Evolutionary conservation across 2,888 invertebrate genomes (phyloP).

Genomic region (Campopleginae sp.): DNA sequence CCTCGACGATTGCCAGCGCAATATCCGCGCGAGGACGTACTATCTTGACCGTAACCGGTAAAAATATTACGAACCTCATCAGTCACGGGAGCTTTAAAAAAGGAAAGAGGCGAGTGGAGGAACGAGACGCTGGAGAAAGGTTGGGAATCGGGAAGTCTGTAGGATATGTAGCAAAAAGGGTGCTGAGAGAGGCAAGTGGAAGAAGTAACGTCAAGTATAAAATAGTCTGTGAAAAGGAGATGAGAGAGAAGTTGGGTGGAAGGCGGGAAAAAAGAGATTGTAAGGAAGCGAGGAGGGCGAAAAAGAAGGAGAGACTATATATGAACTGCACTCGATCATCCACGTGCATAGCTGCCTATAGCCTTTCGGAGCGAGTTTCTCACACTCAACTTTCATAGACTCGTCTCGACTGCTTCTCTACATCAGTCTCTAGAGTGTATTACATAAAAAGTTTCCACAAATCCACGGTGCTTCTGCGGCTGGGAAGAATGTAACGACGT

Average conservation of each 20-base stretch:
- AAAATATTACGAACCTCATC: slow-evolving; percentile 71
- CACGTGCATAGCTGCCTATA: slow-evolving; percentile 57
- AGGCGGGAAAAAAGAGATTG: slow-evolving; percentile 13
- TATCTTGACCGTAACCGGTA: slow-evolving; percentile 69
- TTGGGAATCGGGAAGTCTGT: slow-evolving; percentile 28
- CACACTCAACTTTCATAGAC: slow-evolving; percentile 63
- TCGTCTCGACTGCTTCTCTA: neutral
- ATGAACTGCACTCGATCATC: slow-evolving; percentile 68
- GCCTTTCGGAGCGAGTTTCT: slow-evolving; percentile 53
- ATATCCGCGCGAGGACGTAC: slow-evolving; percentile 53
- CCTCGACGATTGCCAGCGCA: slow-evolving; percentile 39
- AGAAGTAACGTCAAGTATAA: slow-evolving; percentile 48
- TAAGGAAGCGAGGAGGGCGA: slow-evolving; percentile 12
- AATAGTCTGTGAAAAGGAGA: slow-evolving; percentile 48
- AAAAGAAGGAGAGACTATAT: slow-evolving; percentile 48
- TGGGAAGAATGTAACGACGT: slow-evolving; percentile 46
- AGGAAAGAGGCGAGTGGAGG: slow-evolving; percentile 2
- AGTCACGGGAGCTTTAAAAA: slow-evolving; percentile 63
- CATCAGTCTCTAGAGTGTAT: neutral
- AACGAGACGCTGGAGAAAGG: neutral
- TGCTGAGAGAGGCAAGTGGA: slow-evolving; percentile 25
- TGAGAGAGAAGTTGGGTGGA: slow-evolving; percentile 29
- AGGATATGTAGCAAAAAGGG: slow-evolving; percentile 54
- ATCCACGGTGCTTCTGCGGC: neutral
- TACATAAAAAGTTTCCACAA: neutral